These are phyloP conservation scores for Cichlasoma orientale DNA, from an alignment of 2,797 vertebrate genomes.

Conservation along the genomic window DNA sequence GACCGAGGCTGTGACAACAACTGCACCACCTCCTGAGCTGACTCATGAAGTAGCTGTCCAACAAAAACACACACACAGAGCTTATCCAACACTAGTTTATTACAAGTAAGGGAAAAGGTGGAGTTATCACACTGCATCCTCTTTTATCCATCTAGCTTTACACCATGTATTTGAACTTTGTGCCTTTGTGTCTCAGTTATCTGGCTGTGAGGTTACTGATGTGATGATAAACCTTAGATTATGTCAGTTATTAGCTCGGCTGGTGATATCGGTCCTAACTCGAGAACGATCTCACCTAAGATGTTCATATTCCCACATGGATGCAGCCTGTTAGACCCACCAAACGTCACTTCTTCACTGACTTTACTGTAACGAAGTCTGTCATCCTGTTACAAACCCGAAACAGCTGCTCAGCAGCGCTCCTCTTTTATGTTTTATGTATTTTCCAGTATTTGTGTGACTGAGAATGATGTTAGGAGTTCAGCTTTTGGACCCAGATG, in stretches of 20 bases:
- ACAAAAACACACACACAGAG: slow-evolving; percentile 38
- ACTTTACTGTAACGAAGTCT: too few species aligned
- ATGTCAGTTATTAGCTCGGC: too few species aligned
- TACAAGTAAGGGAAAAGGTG: slow-evolving; percentile 30
- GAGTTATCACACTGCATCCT: not conserved
- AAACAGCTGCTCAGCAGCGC: too few species aligned
- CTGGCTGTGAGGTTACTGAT: not conserved
- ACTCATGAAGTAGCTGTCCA: slow-evolving; percentile 28
- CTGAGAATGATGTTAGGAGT: not conserved
- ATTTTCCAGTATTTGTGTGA: not conserved
- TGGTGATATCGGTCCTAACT: too few species aligned
- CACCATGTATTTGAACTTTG: not conserved
- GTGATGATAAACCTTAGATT: not conserved
- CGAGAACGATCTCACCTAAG: too few species aligned
- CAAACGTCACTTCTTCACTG: too few species aligned
- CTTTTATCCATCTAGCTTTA: not conserved
- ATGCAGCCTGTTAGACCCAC: too few species aligned
- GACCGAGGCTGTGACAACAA: slow-evolving; percentile 35
- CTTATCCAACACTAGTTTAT: not conserved
- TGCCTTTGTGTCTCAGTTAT: not conserved
- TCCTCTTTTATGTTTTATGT: not conserved
- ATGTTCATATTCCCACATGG: too few species aligned
- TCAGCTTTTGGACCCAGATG: not conserved
- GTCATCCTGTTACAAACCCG: too few species aligned
- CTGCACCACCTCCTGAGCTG: slow-evolving; percentile 31